Percentiles rank a stretch among this genome's conserved stretches.
Conservation (phyloP, 64 coral and sea anemone genomes). For the Montipora capricornis region DNA sequence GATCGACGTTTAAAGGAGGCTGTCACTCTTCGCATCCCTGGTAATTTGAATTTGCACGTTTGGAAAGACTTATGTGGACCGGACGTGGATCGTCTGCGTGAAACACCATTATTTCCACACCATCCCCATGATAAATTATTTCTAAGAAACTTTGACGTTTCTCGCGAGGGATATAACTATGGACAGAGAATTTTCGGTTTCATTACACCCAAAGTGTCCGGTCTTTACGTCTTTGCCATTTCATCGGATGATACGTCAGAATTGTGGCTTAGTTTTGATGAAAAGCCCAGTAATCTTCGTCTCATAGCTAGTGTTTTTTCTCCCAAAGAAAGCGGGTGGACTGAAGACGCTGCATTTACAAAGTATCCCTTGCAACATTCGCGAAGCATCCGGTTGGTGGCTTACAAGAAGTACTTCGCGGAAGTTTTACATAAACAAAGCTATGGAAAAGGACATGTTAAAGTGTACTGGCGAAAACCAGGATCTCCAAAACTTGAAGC, state of each 20-base stretch:
- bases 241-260: conserved; percentile 69
- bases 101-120: conserved; percentile 57
- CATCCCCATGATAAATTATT: conserved; percentile 50
- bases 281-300: too few species aligned
- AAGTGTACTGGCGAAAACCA: conserved; percentile 44
- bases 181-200: conserved; percentile 29
- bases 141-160: conserved; percentile 27
- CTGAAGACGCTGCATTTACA: conserved; percentile 20
- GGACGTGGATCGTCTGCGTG: background rate
- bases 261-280: too few species aligned
- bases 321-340: conserved; percentile 2
- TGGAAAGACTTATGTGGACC: conserved; percentile 65
- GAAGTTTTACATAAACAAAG: conserved; percentile 47
- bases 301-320: conserved; percentile 43
- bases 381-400: conserved; percentile 18
- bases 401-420: conserved; percentile 56
- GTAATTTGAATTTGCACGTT: conserved; percentile 35
- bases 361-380: conserved; percentile 62
- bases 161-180: background rate
- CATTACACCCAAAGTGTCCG: conserved; percentile 50
- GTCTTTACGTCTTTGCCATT: conserved; percentile 62
- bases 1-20: background rate
- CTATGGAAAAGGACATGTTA: too few species aligned
- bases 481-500: background rate
- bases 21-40: background rate